Percentiles rank a stretch among this genome's conserved stretches.
These are phyloP conservation scores for Aquatica leii DNA, from an alignment of 2,888 invertebrate species.

Conservation along the genomic window DNA sequence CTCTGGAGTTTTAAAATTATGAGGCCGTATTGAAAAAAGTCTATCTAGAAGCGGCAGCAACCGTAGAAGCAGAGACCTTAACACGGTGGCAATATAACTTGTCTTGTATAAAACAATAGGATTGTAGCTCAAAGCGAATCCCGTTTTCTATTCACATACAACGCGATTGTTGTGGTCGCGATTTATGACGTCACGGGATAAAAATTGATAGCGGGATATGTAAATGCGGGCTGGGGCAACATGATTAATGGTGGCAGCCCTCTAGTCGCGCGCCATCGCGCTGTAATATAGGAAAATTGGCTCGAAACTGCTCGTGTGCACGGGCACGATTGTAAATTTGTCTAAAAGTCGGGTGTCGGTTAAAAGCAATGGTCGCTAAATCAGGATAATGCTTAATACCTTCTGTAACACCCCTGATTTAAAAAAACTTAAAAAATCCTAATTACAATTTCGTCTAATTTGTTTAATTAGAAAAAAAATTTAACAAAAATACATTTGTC, in stretches of 20 bases:
- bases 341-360: conserved; percentile 50
- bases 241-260: conserved; percentile 49
- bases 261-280: conserved; percentile 43
- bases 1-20: conserved; percentile 33
- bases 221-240: conserved; percentile 50
- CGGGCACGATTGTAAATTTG: conserved; percentile 54
- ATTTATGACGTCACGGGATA: conserved; percentile 53
- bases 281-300: conserved; percentile 44
- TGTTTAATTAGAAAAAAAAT: neutral
- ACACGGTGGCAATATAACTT: conserved; percentile 32
- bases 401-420: conserved; percentile 44
- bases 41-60: conserved; percentile 9
- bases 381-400: conserved; percentile 55
- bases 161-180: conserved; percentile 49
- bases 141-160: conserved; percentile 45
- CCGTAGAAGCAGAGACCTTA: conserved; percentile 13
- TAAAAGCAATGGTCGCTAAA: conserved; percentile 50
- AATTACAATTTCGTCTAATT: conserved; percentile 7
- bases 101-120: conserved; percentile 38
- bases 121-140: conserved; percentile 34
- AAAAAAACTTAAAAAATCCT: neutral
- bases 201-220: conserved; percentile 55
- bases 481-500: neutral
- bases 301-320: conserved; percentile 41
- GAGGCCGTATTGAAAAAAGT: conserved; percentile 33